Evolutionary conservation across 2,113 vertebrate genomes (phyloP).

Genomic region (Urocolius indicus): DNA sequence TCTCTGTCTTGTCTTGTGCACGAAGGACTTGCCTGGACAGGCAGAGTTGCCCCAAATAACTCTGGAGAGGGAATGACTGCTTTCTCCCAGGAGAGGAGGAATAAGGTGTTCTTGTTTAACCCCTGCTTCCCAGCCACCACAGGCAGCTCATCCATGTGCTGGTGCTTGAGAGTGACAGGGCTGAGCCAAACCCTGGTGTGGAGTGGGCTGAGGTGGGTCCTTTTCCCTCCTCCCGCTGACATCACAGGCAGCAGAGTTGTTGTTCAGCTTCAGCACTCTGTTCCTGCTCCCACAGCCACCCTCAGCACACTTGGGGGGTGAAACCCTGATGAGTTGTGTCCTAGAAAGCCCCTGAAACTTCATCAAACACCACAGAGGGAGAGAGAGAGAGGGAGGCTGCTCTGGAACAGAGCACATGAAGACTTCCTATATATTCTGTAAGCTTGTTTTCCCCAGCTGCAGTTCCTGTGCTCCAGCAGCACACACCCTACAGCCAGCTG

Average conservation of each 20-base stretch:
- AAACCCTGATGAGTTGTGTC: neutral
- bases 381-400: accelerated
- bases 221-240: neutral
- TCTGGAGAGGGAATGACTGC: accelerated
- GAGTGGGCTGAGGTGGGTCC: neutral
- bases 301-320: accelerated
- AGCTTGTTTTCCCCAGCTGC: neutral
- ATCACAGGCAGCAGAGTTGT: neutral
- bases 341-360: neutral
- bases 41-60: slow-evolving; percentile 13
- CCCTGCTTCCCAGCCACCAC: neutral
- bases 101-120: neutral
- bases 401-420: accelerated
- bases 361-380: accelerated
- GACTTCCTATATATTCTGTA: accelerated
- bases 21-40: neutral
- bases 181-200: neutral
- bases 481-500: neutral
- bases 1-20: neutral
- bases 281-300: neutral
- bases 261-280: neutral
- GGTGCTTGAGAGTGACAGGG: neutral
- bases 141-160: accelerated
- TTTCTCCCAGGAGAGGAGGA: neutral
- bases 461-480: neutral